Base-by-base conservation (phyloP, 2,888 invertebrate genomes). In the Metacarcinus magister region DNA sequence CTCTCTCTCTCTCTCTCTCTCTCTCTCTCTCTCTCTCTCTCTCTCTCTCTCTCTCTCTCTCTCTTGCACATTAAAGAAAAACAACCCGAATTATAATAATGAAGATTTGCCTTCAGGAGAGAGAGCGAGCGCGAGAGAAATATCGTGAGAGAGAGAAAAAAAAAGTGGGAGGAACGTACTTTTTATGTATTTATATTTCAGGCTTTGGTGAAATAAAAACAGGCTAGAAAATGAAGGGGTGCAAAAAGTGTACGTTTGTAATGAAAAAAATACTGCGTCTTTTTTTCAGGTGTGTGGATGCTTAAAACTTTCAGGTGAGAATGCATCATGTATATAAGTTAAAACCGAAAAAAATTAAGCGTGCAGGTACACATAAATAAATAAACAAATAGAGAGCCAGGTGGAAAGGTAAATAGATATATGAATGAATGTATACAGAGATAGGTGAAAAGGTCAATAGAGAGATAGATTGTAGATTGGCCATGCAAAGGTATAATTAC, bases 21-120 rank as follows among this genome's bases (percentile, higher is more conserved):
- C 67, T 67, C 67, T 67, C 67, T 67, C 67, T 67, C 67, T 67
- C 67, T 67, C 67, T 67, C 67, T 67, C 67, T 67, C 67, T 67
- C 67, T 67, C 67, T 67, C 67, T 67, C 67, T 67, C 67, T 67
- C 67, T 67, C 67, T 67, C 67, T 67, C 67, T 67, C 67, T 67
- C 67, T 23, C 19, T n/a, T 2, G 16, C 23, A 3, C 54, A 54
- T 54, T 54, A 54, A 54, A 54, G n/a, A 54, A 54, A 54, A 54
- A 54, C 54, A 54, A 67, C 4, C 19, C 19, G 4, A 67, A 67
- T 67, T 19, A 67, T 19, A 16, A 67, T 67, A 67, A n/a, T 19
- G 19, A 19, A 5, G n/a, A 67, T 67, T 67, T 67, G 5, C n/a
- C 67, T 67, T 67, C 67, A 10, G 67, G 19, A 10, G 67, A 67